Evolutionary conservation across 2,888 invertebrate genomes (phyloP).

Genomic region (Ectemnius lituratus): DNA sequence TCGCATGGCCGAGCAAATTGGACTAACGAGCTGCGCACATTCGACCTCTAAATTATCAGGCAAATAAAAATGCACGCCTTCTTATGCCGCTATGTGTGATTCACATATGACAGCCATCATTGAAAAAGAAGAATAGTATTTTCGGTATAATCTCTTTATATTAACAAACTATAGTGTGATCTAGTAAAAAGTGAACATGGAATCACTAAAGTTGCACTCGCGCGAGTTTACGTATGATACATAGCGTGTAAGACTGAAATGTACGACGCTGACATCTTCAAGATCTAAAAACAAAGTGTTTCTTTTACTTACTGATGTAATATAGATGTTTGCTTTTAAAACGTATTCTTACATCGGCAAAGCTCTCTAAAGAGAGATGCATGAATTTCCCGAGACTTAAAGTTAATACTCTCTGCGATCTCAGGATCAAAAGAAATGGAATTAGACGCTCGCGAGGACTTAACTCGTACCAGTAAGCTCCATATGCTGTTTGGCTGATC

Average conservation of each 20-base stretch:
- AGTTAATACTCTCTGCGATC: conserved; percentile 37
- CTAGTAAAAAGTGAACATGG: too few relatives aligned
- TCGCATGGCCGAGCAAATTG: conserved; percentile 9
- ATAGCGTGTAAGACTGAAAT: conserved; percentile 24
- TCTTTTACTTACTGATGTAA: too few relatives aligned
- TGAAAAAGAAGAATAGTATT: too few relatives aligned
- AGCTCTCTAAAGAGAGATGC: conserved; percentile 38
- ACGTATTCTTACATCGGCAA: conserved; percentile 34
- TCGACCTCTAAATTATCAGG: neutral
- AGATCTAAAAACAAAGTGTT: conserved; percentile 5
- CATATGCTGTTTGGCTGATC: conserved; percentile 31
- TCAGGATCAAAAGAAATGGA: conserved; percentile 38
- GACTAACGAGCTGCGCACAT: conserved; percentile 5
- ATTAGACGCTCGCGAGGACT: conserved; percentile 36
- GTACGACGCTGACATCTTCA: conserved; percentile 31
- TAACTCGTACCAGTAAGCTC: conserved; percentile 52
- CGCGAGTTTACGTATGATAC: neutral
- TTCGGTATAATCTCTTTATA: too few relatives aligned
- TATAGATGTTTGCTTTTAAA: neutral
- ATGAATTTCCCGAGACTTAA: conserved; percentile 34
- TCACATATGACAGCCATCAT: too few relatives aligned
- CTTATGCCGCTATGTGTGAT: too few relatives aligned
- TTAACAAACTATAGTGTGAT: too few relatives aligned
- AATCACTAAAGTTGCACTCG: too few relatives aligned
- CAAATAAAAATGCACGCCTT: neutral